phyloP scores from a whole-genome alignment of 2,888 invertebrate species.

The Plebejus anna region DNA sequence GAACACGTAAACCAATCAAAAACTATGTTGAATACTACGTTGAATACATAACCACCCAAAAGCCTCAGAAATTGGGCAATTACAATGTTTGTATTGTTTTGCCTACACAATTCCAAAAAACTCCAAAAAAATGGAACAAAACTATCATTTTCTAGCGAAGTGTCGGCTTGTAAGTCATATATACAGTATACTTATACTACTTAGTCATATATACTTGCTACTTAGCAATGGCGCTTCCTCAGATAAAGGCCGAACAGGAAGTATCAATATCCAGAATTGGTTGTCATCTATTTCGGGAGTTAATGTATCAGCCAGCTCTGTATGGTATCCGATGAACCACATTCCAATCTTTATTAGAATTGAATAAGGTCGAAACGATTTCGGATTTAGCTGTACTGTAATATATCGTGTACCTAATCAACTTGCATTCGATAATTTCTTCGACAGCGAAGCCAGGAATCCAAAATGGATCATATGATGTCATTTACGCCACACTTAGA shows the following conservation, averaged over 20 bases:
- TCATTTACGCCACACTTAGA: too few species aligned
- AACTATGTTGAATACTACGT: too few species aligned
- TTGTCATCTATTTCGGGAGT: constrained; percentile 22
- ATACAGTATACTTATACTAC: too few species aligned
- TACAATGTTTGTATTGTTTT: too few species aligned
- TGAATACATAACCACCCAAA: too few species aligned
- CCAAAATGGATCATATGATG: too few species aligned
- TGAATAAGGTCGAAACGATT: not conserved
- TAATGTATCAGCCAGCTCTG: not conserved
- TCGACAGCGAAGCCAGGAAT: too few species aligned
- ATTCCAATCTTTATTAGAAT: not conserved
- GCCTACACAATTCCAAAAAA: too few species aligned
- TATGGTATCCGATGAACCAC: not conserved
- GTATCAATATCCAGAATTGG: constrained; percentile 31
- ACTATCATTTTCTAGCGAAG: not conserved
- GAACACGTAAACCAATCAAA: too few species aligned
- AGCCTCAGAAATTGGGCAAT: too few species aligned
- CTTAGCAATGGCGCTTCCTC: not conserved
- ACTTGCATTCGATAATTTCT: too few species aligned
- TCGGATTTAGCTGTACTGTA: not conserved
- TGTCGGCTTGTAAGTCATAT: not conserved
- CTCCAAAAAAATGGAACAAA: not conserved
- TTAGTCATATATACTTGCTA: not conserved
- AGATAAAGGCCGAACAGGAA: constrained; percentile 28
- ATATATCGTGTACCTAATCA: too few species aligned